Base-by-base conservation (phyloP, 2,113 vertebrate species). In the Albula glossodonta region DNA sequence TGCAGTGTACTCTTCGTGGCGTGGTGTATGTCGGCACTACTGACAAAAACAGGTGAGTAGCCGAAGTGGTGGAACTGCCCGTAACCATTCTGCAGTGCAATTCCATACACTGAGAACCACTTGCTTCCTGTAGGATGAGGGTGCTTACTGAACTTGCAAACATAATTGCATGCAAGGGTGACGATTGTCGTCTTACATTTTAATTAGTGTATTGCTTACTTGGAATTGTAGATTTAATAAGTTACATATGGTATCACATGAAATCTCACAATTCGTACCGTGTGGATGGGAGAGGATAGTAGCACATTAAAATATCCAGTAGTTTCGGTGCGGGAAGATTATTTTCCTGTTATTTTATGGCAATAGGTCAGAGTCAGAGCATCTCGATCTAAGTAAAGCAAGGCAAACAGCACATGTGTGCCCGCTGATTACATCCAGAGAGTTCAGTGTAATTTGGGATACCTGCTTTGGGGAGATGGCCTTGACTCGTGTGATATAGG, bases 1-100 rank as follows among this genome's bases (percentile, higher is more conserved):
- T 98, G 98, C 97, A 96, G 96, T 86, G 93, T 97, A 92, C 96
- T 98, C 90, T 94, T 96, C 92, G 93, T 97, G 93, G 96, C 92
- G 83, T 98, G 97, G 97, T 95, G 95, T 92, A 95, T 97, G 94
- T 96, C 96, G 85, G 92, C 93, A 90, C 90, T 98, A 87, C 90
- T 97, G 15, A 94, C 96, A 89, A 94, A 95, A 92, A 94, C 94
- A 95, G 98, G 98, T 99, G 96, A 97, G 97, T 94, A 60, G 31
- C 31, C 31, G 31, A 41, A 51, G 31, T 9, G 22, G 56, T 1
- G 11, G 49, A 77, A 77, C 77, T 48, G 77, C 66, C 51, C 77
- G 78, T 78, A 22, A 74, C 70, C 41, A 51, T 51, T 25, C 70
- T 50, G 51, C 77, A 57, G 77, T 57, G 52, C 15, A 78, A 53